These are phyloP conservation scores for Triops longicaudatus DNA, from an alignment of 1,140 invertebrate species.

Conservation along the genomic window DNA sequence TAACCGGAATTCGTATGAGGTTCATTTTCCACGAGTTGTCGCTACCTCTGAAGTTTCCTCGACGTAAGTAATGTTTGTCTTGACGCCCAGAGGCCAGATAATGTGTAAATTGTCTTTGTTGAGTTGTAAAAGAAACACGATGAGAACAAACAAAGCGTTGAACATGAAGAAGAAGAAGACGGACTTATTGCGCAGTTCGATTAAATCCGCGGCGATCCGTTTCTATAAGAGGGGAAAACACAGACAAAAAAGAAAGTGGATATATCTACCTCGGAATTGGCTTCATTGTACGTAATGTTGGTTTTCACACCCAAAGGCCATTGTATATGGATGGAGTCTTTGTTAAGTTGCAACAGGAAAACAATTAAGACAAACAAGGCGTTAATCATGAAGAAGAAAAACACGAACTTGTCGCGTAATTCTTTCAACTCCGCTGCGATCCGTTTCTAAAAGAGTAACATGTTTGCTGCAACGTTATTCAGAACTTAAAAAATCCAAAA, in stretches of 20 bases:
- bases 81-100: slow-evolving; percentile 86
- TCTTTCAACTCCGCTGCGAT: slow-evolving; percentile 52
- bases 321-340: slow-evolving; percentile 56
- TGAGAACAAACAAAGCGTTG: slow-evolving; percentile 97
- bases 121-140: slow-evolving; percentile 95
- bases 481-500: background rate
- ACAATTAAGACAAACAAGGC: slow-evolving; percentile 70
- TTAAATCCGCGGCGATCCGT: slow-evolving; percentile 75
- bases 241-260: background rate
- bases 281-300: slow-evolving; percentile 52
- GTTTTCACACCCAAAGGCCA: slow-evolving; percentile 60
- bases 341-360: slow-evolving; percentile 67
- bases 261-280: slow-evolving; percentile 25
- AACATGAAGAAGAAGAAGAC: slow-evolving; percentile 98
- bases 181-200: slow-evolving; percentile 88
- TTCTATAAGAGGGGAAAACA: slow-evolving; percentile 50
- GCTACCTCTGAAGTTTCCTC: slow-evolving; percentile 78
- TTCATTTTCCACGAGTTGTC: background rate
- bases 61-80: slow-evolving; percentile 86
- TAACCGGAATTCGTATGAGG: no score
- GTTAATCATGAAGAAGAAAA: slow-evolving; percentile 77
- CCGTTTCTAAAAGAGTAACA: slow-evolving; percentile 39
- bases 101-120: slow-evolving; percentile 94
- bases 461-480: background rate
- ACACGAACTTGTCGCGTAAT: slow-evolving; percentile 60